Evolutionary conservation across 2,797 vertebrate species (phyloP), one percentile per base, ranked within the genome.

Genomic region (Sebastes nivosus): DNA sequence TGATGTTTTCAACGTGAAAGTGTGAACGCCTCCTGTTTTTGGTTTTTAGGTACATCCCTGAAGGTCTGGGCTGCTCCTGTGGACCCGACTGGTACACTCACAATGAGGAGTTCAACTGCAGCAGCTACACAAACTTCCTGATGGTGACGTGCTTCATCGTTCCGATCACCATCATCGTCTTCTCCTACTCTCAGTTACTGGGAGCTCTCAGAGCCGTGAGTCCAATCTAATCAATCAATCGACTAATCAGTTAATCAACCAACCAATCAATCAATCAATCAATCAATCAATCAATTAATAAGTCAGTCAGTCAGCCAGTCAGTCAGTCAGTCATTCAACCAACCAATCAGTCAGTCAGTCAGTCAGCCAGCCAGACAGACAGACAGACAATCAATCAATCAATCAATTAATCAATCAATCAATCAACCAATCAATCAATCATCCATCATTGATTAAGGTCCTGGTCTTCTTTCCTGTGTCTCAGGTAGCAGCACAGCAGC

Each of bases 41-140:
- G 65, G 25, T 67, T 46, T 68, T 0, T 91, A 97, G 96, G 92
- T 96, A 92, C 58, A 88, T 97, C 68, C 95, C 96, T 0, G 96
- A 97, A 68, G 96, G 96, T 46, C 93, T 97, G 54, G 96, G 97
- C 72, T 97, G 96, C 58, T 94, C 96, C 60, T 97, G 96, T 1
- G 96, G 96, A n/a, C 96, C 96, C 0, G 95, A 97, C 92, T 97
- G 96, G 96, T 97, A 97, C 92, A 97, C 95, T 0, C 93, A 96
- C 74, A 95, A 91, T 4, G 95, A 94, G 80, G 96, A 96, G 34
- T 95, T 91, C 50, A 71, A 78, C 84, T 95, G 94, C 12, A 94
- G 93, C 87, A 96, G 94, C 85, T 97, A 96, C 68, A 95, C 91
- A 2, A 88, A 94, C 87, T 97, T 97, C 92, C 95, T 97, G 66